Evolutionary conservation across 2,113 vertebrate genomes (phyloP).

Genomic region (Paralichthys olivaceus): DNA sequence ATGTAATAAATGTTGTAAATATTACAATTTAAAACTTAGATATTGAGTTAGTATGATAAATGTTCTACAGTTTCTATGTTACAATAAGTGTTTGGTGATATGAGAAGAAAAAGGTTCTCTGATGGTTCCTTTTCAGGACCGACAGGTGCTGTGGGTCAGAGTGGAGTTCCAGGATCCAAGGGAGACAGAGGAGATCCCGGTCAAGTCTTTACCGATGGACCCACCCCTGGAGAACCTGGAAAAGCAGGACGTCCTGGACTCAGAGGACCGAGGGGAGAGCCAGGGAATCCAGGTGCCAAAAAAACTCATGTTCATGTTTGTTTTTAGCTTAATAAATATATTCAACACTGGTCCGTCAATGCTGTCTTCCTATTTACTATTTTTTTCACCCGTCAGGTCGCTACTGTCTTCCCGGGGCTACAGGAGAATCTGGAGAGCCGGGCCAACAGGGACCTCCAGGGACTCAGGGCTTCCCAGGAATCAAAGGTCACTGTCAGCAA

Average conservation of each 20-base stretch:
- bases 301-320: neutral
- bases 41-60: too few relatives aligned
- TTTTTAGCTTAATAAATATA: neutral
- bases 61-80: neutral
- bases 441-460: constrained; percentile 69
- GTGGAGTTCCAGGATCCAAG: constrained; percentile 76
- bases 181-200: constrained; percentile 79
- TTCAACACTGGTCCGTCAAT: neutral
- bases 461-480: constrained; percentile 49
- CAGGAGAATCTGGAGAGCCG: constrained; percentile 59
- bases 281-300: constrained; percentile 66
- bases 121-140: constrained; percentile 56
- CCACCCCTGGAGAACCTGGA: constrained; percentile 73
- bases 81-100: neutral
- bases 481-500: constrained; percentile 67
- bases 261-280: constrained; percentile 61
- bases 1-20: neutral
- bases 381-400: constrained; percentile 53
- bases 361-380: neutral
- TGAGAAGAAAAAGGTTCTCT: neutral
- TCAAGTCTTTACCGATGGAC: neutral
- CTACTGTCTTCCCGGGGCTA: constrained; percentile 68
- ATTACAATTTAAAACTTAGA: too few relatives aligned
- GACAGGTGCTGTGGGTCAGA: constrained; percentile 61
- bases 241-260: constrained; percentile 66